Evolutionary conservation across 2,888 invertebrate genomes (phyloP), one percentile per base, ranked within the genome.

Genomic region (Opisthograptis luteolata): DNA sequence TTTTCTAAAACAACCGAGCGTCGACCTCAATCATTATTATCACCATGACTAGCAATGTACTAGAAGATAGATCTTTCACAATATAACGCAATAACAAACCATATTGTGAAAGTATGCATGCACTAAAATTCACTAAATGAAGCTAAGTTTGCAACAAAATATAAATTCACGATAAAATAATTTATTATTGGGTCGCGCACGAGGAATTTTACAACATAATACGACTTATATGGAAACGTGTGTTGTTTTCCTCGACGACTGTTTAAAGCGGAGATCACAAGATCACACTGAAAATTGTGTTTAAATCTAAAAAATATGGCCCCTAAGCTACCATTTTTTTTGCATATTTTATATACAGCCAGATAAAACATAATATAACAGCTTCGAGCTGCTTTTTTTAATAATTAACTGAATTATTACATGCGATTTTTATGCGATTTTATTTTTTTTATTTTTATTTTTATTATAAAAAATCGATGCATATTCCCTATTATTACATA

Each of bases 121-220:
- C n/a, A 22, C 30, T 41, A 9, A n/a, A n/a, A n/a, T 20, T 20
- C 27, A 28, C 28, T 44, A 24, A 44, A 40, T 40, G 25, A 10
- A 35, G 19, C 34, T 28, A 28, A 44, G 28, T 25, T 24, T 13
- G 24, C 40, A 40, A 49, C 31, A 34, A 32, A 39, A 34, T 25
- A 41, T 27, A 39, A 30, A 41, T 42, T 46, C 30, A 3, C 27
- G 32, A 47, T 37, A 42, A 39, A 22, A 35, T 45, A 10, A n/a
- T n/a, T n/a, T n/a, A n/a, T n/a, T 42, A 41, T 45, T 45, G 39
- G 57, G 44, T 49, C 43, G 42, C 27, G 34, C 31, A 40, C 48
- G 45, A 55, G 48, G 57, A 60, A 58, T 46, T 40, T 27, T 42
- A 51, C 36, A 42, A 51, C 27, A 51, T 46, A n/a, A 31, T 32